A percentile compares a stretch with the other conserved stretches of the same genome.
Evolutionary conservation across 2,888 invertebrate genomes (phyloP).

Genomic region (Monochamus alternatus): DNA sequence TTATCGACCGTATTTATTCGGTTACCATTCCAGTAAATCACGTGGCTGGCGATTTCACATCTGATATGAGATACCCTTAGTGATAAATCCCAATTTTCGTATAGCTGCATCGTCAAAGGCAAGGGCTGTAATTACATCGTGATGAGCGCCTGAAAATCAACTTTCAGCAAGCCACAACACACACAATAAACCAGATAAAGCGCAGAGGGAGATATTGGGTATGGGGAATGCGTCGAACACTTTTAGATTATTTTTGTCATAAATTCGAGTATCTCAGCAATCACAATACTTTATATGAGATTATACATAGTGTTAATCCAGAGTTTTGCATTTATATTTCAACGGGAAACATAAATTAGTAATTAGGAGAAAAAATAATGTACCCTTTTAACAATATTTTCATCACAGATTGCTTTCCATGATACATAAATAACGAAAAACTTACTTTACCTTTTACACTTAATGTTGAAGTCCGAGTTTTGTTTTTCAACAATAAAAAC

Average conservation of each 20-base stretch:
- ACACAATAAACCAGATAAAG: neutral
- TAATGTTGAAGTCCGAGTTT: too few species aligned
- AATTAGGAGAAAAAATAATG: too few species aligned
- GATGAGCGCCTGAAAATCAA: constrained; percentile 1
- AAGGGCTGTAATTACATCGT: neutral
- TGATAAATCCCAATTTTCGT: neutral
- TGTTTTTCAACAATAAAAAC: too few species aligned
- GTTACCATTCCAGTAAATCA: neutral
- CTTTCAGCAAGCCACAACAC: neutral
- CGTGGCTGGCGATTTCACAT: neutral
- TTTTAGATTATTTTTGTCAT: neutral
- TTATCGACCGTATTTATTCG: neutral
- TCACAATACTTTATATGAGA: too few species aligned
- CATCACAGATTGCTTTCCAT: too few species aligned
- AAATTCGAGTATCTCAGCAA: too few species aligned
- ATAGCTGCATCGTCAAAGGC: neutral
- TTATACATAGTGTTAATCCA: too few species aligned
- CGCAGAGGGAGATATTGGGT: neutral
- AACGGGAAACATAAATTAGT: too few species aligned
- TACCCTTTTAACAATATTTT: too few species aligned
- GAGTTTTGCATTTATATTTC: too few species aligned
- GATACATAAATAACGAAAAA: too few species aligned
- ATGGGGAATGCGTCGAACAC: neutral
- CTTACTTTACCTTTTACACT: too few species aligned
- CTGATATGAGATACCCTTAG: constrained; percentile 1